phyloP scores from a whole-genome alignment of 2,113 vertebrate species.

The Tyrannus savana region DNA sequence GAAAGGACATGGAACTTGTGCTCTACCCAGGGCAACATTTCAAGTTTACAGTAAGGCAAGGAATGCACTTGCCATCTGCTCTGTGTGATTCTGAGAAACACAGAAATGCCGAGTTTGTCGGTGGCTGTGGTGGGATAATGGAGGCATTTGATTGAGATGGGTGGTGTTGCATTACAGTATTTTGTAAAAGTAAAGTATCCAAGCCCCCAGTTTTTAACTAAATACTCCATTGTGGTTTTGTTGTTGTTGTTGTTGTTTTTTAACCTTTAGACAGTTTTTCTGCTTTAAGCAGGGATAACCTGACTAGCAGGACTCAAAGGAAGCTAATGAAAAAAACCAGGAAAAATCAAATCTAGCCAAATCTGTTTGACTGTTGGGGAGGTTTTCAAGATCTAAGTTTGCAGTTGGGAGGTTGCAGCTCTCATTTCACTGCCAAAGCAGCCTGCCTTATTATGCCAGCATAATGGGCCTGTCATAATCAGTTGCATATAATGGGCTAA shows the following conservation, averaged over 20 bases:
- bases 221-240: background rate
- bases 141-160: background rate
- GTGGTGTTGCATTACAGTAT: background rate
- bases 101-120: background rate
- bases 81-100: background rate
- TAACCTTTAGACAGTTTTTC: background rate
- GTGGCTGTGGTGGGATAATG: accelerated
- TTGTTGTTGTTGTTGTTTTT: background rate
- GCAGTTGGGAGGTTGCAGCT: background rate
- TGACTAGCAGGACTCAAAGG: background rate
- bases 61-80: background rate
- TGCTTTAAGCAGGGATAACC: background rate
- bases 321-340: background rate
- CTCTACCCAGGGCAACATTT: background rate
- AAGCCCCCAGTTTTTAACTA: background rate
- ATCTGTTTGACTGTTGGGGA: background rate
- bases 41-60: background rate
- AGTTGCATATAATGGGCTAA: conserved; percentile 36
- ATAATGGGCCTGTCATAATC: conserved; percentile 47
- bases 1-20: background rate
- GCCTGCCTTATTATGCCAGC: conserved; percentile 15
- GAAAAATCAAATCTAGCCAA: background rate
- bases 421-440: conserved; percentile 25
- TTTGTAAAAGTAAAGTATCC: background rate
- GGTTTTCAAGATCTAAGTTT: background rate